phyloP scores from a whole-genome alignment of 2,113 vertebrate species.

The Ginglymostoma cirratum region DNA sequence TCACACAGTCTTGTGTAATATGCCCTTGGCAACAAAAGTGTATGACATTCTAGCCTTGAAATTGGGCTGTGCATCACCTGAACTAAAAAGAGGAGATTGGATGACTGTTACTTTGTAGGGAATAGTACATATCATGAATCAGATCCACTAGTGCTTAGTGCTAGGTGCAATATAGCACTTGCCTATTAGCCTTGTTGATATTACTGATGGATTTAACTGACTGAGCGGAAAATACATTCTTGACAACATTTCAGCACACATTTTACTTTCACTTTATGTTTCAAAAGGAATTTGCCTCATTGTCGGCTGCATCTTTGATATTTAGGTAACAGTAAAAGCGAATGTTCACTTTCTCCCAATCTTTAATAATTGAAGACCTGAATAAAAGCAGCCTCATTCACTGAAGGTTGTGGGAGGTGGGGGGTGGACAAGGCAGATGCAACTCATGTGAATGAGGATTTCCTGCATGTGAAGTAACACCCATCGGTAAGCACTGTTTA shows the following conservation, averaged over 20 bases:
- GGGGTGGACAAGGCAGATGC: not conserved
- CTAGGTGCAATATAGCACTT: not conserved
- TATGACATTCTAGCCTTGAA: not conserved
- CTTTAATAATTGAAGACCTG: not conserved
- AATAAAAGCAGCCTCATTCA: not conserved
- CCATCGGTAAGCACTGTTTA: not conserved
- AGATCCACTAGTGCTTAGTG: not conserved
- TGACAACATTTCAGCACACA: not conserved
- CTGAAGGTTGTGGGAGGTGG: not conserved
- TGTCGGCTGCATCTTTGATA: not conserved
- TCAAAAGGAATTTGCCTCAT: not conserved
- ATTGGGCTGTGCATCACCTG: not conserved
- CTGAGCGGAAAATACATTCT: not conserved
- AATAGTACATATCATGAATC: not conserved
- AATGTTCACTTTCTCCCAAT: not conserved
- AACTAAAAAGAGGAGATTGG: not conserved
- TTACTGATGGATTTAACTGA: not conserved
- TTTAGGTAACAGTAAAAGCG: not conserved
- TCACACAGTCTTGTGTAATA: not conserved
- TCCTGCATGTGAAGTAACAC: not conserved
- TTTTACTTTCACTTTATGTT: not conserved
- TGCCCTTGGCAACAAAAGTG: not conserved
- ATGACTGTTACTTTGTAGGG: not conserved
- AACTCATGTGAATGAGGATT: not conserved
- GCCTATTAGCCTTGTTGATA: not conserved